These are phyloP conservation scores for Cyphotilapia sp. DNA, from an alignment of 2,113 vertebrate genomes.

Conservation along the genomic window DNA sequence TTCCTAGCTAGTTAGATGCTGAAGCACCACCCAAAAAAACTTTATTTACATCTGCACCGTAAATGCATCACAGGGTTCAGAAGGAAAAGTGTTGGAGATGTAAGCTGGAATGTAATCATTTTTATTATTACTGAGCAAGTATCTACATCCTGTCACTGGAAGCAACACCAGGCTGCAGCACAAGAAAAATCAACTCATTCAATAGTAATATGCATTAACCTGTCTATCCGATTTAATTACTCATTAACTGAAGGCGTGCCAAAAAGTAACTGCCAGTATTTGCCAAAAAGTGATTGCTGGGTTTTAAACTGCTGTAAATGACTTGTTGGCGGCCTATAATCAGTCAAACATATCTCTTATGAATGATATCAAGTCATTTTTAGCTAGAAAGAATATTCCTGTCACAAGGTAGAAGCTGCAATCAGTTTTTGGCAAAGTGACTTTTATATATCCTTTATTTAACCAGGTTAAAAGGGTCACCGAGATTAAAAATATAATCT, in stretches of 20 bases:
- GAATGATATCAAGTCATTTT: not conserved
- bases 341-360: not conserved
- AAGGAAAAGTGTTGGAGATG: not conserved
- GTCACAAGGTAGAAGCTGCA: not conserved
- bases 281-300: not conserved
- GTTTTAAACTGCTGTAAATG: not conserved
- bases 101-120: not conserved
- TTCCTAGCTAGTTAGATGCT: not conserved
- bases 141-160: not conserved
- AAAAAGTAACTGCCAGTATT: not conserved
- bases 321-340: not conserved
- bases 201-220: not conserved
- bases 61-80: not conserved
- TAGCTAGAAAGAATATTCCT: not conserved
- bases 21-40: not conserved
- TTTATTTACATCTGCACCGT: not conserved
- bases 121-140: not conserved
- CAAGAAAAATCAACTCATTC: not conserved
- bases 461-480: not conserved
- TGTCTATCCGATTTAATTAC: not conserved
- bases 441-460: not conserved
- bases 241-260: not conserved
- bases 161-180: not conserved
- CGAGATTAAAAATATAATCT: not conserved
- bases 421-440: not conserved